These are phyloP conservation scores for Rhingia rostrata DNA, from an alignment of 2,888 invertebrate genomes.

Conservation along the genomic window DNA sequence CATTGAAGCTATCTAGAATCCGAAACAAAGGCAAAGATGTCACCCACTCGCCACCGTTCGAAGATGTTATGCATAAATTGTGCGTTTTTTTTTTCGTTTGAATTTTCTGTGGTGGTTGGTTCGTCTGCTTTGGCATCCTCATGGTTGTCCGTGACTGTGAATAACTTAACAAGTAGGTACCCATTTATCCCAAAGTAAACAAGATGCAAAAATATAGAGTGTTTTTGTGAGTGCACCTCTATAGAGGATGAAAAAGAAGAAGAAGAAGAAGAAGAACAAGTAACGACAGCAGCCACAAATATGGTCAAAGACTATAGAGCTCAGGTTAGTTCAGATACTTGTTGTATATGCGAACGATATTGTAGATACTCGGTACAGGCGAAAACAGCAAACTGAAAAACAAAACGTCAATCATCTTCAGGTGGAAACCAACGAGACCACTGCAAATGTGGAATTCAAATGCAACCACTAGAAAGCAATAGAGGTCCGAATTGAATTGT, in stretches of 20 bases:
- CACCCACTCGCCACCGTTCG: slow-evolving; percentile 73
- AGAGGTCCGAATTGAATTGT: slow-evolving; percentile 68
- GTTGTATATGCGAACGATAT: slow-evolving; percentile 33
- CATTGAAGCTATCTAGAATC: slow-evolving; percentile 52
- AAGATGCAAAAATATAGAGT: slow-evolving; percentile 74
- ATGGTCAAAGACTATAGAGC: slow-evolving; percentile 39
- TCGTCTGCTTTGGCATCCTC: slow-evolving; percentile 51
- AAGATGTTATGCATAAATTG: slow-evolving; percentile 69
- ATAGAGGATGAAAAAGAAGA: slow-evolving; percentile 9
- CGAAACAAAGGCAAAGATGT: slow-evolving; percentile 69
- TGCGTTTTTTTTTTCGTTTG: slow-evolving; percentile 38
- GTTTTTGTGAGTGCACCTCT: slow-evolving; percentile 66
- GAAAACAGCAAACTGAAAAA: slow-evolving; percentile 41
- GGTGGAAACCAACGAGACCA: slow-evolving; percentile 30
- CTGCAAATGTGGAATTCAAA: slow-evolving; percentile 72
- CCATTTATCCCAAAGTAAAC: slow-evolving; percentile 72
- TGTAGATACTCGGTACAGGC: slow-evolving; percentile 8
- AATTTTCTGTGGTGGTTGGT: slow-evolving; percentile 2
- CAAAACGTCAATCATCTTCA: slow-evolving; percentile 66
- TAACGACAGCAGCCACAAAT: slow-evolving; percentile 50
- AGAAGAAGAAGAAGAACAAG: slow-evolving; percentile 29
- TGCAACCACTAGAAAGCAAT: slow-evolving; percentile 67
- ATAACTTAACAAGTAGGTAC: slow-evolving; percentile 70
- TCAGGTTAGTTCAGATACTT: slow-evolving; percentile 40
- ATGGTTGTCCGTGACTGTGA: slow-evolving; percentile 72